phyloP scores from a whole-genome alignment of 1,140 invertebrate genomes.

The Nymphalis io region DNA sequence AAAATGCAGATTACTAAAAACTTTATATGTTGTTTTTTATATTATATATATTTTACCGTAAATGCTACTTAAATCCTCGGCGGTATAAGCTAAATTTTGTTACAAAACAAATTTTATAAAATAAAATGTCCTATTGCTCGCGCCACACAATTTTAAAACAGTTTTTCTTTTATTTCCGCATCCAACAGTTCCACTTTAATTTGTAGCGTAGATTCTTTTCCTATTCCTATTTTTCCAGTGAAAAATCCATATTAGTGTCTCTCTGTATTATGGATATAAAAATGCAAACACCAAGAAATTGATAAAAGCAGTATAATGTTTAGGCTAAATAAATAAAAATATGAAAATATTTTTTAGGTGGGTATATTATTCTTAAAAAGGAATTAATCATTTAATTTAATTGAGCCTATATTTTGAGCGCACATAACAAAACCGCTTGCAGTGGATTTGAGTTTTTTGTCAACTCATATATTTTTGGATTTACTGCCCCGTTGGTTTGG shows the following conservation, averaged over 20 bases:
- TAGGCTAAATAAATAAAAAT: neutral
- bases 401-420: too few relatives aligned
- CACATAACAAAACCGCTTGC: too few relatives aligned
- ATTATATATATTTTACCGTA: neutral
- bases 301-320: neutral
- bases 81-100: neutral
- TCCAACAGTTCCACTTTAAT: slow-evolving; percentile 20
- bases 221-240: slow-evolving; percentile 5
- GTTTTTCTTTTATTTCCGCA: slow-evolving; percentile 19
- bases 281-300: neutral
- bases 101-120: slow-evolving; percentile 24
- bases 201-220: slow-evolving; percentile 18
- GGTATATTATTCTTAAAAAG: too few relatives aligned
- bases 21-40: too few relatives aligned
- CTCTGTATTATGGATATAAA: slow-evolving; percentile 2
- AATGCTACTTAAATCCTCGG: neutral
- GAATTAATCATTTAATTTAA: too few relatives aligned
- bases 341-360: neutral
- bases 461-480: too few relatives aligned
- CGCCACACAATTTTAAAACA: slow-evolving; percentile 23
- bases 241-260: slow-evolving; percentile 8
- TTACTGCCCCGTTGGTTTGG: too few relatives aligned
- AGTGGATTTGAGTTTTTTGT: too few relatives aligned
- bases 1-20: too few relatives aligned
- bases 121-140: slow-evolving; percentile 19